Evolutionary conservation across 2,797 vertebrate species (phyloP).

Genomic region (Notamacropus eugenii): DNA sequence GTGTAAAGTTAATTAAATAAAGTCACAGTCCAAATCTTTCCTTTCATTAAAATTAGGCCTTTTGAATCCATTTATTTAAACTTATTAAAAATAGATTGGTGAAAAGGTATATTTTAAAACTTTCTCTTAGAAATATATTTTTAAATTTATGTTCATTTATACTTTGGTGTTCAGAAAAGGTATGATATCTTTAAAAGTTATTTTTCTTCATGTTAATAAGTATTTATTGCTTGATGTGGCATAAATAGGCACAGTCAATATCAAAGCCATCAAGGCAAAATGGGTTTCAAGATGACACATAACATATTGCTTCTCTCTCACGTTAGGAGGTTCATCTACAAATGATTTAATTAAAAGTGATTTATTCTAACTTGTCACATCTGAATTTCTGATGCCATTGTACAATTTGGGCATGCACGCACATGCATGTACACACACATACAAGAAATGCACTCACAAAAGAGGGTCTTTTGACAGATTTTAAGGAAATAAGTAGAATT

Average conservation of each 20-base stretch:
- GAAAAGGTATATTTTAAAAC: slow-evolving; percentile 67
- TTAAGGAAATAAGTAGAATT: not conserved
- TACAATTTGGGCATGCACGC: not conserved
- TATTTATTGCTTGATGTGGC: slow-evolving; percentile 74
- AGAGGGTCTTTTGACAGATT: not conserved
- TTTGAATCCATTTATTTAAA: slow-evolving; percentile 76
- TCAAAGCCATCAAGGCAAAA: slow-evolving; percentile 46
- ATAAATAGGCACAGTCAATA: slow-evolving; percentile 88
- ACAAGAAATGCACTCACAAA: not conserved
- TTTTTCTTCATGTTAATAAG: slow-evolving; percentile 65
- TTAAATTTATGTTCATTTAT: slow-evolving; percentile 70
- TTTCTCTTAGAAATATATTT: slow-evolving; percentile 44
- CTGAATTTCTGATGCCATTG: not conserved
- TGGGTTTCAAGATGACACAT: not conserved
- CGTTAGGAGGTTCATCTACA: not conserved
- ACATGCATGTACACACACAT: not conserved
- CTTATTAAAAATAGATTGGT: slow-evolving; percentile 62
- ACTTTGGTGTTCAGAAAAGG: slow-evolving; percentile 66
- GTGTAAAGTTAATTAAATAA: slow-evolving; percentile 83
- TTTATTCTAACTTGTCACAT: not conserved
- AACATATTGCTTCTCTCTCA: not conserved
- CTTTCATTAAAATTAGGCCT: slow-evolving; percentile 69
- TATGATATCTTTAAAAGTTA: slow-evolving; percentile 65
- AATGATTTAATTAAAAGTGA: not conserved
- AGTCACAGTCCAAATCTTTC: slow-evolving; percentile 88